Evolutionary conservation across 2,888 invertebrate species (phyloP), one percentile per base, ranked within the genome.

Genomic region (Yponomeuta sedellus): DNA sequence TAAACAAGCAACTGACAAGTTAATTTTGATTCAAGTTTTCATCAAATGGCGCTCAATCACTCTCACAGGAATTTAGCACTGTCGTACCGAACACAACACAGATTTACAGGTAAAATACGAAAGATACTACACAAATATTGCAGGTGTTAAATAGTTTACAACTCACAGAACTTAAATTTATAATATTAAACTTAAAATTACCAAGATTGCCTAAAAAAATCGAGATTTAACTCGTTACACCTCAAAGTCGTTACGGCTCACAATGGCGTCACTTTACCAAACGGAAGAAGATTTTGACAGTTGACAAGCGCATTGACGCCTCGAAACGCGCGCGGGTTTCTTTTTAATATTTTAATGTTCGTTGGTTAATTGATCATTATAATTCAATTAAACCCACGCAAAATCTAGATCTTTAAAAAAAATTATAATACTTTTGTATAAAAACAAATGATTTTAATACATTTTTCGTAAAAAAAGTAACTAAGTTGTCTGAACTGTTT

Each of bases 161-260:
- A 79, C 79, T 78, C 82, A 92, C 86, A 88, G 88, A 92, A 88
- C 71, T 70, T 70, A 74, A 78, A 71, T 69, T 77, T 71, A 73
- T 69, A 80, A 80, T 72, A 80, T 81, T 74, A 73, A 77, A 78
- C 70, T 73, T 80, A 81, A 78, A 81, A 77, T 88, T 89, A 88
- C 86, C 86, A 83, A 88, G 94, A 94, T 94, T 93, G 93, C 92
- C 84, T 91, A 89, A 93, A 93, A 93, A 94, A 93, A 92, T 90
- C 82, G 85, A 89, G 95, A 94, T 94, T 92, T 88, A 92, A 93
- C 92, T 93, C 89, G 88, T 91, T 89, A 89, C 87, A 85, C 83
- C 79, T 78, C 83, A 90, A 92, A 94, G 95, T 94, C 94, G 94
- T 94, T 95, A 95, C 93, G 94, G 95, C 92, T 94, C 94, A 95